A percentile compares a stretch with the other conserved stretches of the same genome.
phyloP scores from a whole-genome alignment of 2,113 vertebrate species.

The Rhinoderma darwinii region DNA sequence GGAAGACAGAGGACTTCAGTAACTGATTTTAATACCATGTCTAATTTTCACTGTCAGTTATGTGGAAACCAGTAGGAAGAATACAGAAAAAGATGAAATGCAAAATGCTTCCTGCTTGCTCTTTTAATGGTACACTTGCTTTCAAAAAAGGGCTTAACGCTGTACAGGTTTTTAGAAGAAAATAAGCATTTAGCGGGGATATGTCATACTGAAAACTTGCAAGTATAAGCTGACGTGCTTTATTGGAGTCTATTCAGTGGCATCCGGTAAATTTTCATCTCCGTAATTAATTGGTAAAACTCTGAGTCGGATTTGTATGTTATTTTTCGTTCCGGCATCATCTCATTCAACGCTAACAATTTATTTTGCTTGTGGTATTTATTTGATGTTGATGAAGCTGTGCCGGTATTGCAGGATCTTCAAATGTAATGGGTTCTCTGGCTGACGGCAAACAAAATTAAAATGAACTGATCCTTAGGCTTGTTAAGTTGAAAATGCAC shows the following conservation, averaged over 20 bases:
- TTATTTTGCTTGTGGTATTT: constrained; percentile 38
- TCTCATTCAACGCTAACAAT: constrained; percentile 35
- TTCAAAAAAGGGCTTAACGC: constrained; percentile 64
- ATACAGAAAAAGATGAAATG: constrained; percentile 81
- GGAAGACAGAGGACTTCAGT: constrained; percentile 83
- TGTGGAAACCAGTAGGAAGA: constrained; percentile 77
- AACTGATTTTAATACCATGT: constrained; percentile 87
- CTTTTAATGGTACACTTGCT: constrained; percentile 83
- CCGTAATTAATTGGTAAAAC: constrained; percentile 52
- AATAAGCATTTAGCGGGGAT: constrained; percentile 63
- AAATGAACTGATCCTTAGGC: constrained; percentile 29
- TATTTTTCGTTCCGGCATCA: not conserved
- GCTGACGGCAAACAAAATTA: constrained; percentile 34
- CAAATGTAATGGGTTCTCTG: not conserved
- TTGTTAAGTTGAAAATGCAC: not conserved
- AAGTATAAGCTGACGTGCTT: constrained; percentile 59
- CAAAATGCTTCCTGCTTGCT: constrained; percentile 82
- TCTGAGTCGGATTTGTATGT: not conserved
- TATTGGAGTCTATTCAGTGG: constrained; percentile 51
- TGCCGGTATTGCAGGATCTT: not conserved
- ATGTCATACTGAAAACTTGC: constrained; percentile 66
- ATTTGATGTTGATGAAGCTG: constrained; percentile 53
- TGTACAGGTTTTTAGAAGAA: constrained; percentile 66
- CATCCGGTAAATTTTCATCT: constrained; percentile 3
- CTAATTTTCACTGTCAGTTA: constrained; percentile 88